A percentile compares a stretch with the other conserved stretches of the same genome.
Conservation (phyloP, 2,888 invertebrate genomes). For the Polyploca ridens region DNA sequence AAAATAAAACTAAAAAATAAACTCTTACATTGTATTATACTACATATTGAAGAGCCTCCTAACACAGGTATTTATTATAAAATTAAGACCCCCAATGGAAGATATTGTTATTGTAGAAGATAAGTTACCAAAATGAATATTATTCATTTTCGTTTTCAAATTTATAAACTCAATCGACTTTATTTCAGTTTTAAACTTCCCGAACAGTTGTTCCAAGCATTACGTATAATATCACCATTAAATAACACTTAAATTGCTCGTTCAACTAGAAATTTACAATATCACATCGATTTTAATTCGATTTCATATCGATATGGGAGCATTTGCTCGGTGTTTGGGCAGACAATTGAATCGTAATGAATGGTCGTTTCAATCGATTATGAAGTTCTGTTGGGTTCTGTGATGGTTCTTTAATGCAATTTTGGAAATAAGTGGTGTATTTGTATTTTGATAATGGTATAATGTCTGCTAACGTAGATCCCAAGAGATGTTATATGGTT, state of each 20-base stretch:
- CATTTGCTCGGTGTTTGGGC: constrained; percentile 48
- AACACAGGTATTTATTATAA: no score
- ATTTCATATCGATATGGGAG: constrained; percentile 59
- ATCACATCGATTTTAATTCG: constrained; percentile 69
- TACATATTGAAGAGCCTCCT: no score
- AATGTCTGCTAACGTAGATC: no score
- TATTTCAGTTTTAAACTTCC: constrained; percentile 30
- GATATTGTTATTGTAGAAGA: no score
- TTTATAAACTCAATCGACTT: constrained; percentile 16
- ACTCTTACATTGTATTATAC: no score
- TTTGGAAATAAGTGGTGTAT: background rate
- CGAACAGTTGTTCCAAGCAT: constrained; percentile 61
- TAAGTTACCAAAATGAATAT: no score
- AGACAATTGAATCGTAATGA: constrained; percentile 37
- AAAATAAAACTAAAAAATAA: no score
- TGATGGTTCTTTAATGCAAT: constrained; percentile 15
- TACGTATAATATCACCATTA: constrained; percentile 63
- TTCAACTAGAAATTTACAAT: constrained; percentile 50
- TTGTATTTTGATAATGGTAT: no score
- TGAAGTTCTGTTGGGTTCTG: constrained; percentile 31
- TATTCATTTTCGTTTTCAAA: background rate
- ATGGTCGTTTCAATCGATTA: constrained; percentile 47
- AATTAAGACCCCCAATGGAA: no score
- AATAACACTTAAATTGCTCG: constrained; percentile 49
- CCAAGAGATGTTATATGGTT: no score